phyloP scores from a whole-genome alignment of 2,888 invertebrate genomes.

The Saturnia japonica region DNA sequence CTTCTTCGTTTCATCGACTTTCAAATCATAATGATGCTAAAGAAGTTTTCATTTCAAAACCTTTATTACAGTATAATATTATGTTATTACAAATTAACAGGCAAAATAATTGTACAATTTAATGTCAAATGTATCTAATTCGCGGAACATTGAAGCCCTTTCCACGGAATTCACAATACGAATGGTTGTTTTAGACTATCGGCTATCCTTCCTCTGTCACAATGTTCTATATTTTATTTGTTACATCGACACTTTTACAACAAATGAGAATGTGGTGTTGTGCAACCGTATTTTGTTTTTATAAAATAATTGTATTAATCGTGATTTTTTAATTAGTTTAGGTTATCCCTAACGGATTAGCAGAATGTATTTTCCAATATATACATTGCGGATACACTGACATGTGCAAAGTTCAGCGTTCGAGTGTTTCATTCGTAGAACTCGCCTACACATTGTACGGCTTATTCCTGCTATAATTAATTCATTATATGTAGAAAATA shows the following conservation, averaged over 20 bases:
- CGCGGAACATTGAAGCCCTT: background rate
- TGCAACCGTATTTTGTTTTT: no score
- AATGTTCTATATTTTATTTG: background rate
- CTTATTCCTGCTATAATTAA: slow-evolving; percentile 6
- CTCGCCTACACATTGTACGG: background rate
- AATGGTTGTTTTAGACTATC: background rate
- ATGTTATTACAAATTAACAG: background rate
- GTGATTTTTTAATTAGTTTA: background rate
- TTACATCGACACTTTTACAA: background rate
- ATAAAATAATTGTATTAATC: no score
- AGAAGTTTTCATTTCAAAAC: no score
- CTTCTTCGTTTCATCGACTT: no score
- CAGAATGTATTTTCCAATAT: background rate
- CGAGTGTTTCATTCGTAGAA: background rate
- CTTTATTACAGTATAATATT: no score
- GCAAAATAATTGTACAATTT: background rate
- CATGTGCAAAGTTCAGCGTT: background rate
- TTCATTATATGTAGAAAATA: background rate
- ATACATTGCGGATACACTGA: background rate
- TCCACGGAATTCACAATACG: background rate
- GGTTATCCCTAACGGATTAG: background rate
- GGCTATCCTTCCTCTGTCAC: background rate
- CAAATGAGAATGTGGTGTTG: no score
- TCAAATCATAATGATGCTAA: no score
- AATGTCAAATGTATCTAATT: background rate